These are phyloP conservation scores for Parochlus steinenii DNA, from an alignment of 2,888 invertebrate species.

Conservation along the genomic window DNA sequence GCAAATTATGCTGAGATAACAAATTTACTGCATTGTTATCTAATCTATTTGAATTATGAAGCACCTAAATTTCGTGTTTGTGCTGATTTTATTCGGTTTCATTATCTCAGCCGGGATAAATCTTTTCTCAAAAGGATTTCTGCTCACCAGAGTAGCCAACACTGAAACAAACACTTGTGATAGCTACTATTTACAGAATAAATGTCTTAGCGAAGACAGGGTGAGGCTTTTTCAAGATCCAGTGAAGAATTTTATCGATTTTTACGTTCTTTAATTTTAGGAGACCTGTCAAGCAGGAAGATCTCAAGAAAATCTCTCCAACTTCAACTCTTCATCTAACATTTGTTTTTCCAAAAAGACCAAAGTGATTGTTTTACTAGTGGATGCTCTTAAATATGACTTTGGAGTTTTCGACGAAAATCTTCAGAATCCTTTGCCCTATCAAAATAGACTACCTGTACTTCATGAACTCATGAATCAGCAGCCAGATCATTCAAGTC, in stretches of 20 bases:
- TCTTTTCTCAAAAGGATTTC: slow-evolving; percentile 76
- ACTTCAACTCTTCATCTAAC: slow-evolving; percentile 32
- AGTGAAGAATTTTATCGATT: neutral
- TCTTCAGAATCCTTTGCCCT: slow-evolving; percentile 39
- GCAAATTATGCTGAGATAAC: too few relatives aligned
- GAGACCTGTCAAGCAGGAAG: slow-evolving; percentile 16
- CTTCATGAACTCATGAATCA: slow-evolving; percentile 42
- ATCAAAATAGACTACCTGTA: slow-evolving; percentile 62
- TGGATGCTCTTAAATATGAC: slow-evolving; percentile 85
- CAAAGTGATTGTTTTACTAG: slow-evolving; percentile 62
- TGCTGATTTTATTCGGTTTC: slow-evolving; percentile 60
- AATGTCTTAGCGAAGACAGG: slow-evolving; percentile 9
- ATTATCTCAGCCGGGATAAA: slow-evolving; percentile 52
- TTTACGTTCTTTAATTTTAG: slow-evolving; percentile 2
- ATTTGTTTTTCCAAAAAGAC: slow-evolving; percentile 44
- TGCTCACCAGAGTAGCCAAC: slow-evolving; percentile 62
- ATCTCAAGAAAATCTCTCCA: slow-evolving; percentile 27
- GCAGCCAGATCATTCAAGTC: slow-evolving; percentile 43
- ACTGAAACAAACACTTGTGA: slow-evolving; percentile 44
- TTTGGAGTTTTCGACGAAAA: slow-evolving; percentile 51
- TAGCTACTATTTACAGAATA: slow-evolving; percentile 13
- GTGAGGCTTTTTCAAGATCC: slow-evolving; percentile 1
- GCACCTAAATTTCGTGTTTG: slow-evolving; percentile 43
- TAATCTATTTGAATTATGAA: too few relatives aligned
- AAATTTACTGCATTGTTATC: too few relatives aligned